phyloP scores from a whole-genome alignment of 2,113 vertebrate species.

The Eolophus roseicapilla region DNA sequence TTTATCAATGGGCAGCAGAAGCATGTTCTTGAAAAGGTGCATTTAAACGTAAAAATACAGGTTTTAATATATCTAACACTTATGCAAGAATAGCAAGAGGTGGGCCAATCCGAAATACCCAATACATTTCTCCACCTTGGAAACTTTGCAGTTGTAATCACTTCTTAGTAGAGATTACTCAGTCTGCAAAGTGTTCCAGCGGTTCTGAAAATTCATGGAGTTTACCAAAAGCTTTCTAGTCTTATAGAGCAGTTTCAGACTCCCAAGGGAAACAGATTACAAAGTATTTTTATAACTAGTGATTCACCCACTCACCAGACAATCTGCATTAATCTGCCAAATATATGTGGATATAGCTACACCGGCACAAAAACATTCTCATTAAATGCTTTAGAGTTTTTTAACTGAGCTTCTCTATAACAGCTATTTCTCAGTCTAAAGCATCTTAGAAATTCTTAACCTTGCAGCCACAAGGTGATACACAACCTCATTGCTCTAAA shows the following conservation, averaged over 20 bases:
- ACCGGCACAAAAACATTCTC: neutral
- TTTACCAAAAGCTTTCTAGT: slow-evolving; percentile 11
- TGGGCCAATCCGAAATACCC: neutral
- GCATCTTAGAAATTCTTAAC: neutral
- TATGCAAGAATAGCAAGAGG: neutral
- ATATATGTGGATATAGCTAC: neutral
- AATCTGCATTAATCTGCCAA: slow-evolving; percentile 19
- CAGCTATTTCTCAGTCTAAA: neutral
- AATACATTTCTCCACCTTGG: neutral
- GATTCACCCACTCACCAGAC: slow-evolving; percentile 14
- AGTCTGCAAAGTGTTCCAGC: neutral
- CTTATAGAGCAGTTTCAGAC: neutral
- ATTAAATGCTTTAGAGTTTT: neutral
- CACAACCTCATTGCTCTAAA: neutral
- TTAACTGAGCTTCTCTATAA: neutral
- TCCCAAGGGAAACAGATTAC: neutral
- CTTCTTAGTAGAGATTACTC: neutral
- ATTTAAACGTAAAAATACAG: neutral
- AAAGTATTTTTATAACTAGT: slow-evolving; percentile 17
- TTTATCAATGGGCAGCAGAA: neutral
- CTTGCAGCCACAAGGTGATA: neutral
- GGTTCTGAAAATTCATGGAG: neutral
- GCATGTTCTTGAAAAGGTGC: neutral
- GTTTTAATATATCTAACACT: neutral
- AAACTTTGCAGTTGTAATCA: neutral